A percentile compares a stretch with the other conserved stretches of the same genome.
Conservation (phyloP, 2,113 vertebrate genomes). For the Anolis carolinensis region DNA sequence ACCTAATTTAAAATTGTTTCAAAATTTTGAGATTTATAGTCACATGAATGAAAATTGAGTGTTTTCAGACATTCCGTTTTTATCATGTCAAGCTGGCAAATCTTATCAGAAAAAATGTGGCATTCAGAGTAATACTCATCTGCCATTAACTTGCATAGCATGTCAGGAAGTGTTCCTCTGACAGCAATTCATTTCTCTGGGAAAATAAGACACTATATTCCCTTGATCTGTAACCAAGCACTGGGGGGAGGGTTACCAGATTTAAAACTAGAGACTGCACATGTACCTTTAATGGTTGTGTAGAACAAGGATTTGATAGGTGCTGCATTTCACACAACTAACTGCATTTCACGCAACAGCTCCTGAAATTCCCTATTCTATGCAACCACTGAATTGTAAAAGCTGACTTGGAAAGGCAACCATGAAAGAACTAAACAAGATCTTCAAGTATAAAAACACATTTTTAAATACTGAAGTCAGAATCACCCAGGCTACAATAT, state of each 20-base stretch:
- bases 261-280: no score
- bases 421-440: no score
- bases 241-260: neutral
- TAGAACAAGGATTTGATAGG: neutral
- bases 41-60: slow-evolving; percentile 39
- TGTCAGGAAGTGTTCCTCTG: neutral
- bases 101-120: neutral
- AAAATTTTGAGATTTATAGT: slow-evolving; percentile 31
- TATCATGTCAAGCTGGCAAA: neutral
- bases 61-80: neutral
- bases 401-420: neutral
- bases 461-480: no score
- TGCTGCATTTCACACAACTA: neutral
- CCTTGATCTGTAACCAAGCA: neutral
- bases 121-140: neutral
- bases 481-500: no score
- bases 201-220: neutral
- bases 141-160: neutral
- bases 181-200: neutral
- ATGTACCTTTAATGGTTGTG: no score
- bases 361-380: no score
- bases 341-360: no score
- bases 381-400: neutral
- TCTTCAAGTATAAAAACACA: no score
- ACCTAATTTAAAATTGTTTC: slow-evolving; percentile 3